Conservation (phyloP, 1,140 invertebrate genomes). For the Drosophila nasuta region DNA sequence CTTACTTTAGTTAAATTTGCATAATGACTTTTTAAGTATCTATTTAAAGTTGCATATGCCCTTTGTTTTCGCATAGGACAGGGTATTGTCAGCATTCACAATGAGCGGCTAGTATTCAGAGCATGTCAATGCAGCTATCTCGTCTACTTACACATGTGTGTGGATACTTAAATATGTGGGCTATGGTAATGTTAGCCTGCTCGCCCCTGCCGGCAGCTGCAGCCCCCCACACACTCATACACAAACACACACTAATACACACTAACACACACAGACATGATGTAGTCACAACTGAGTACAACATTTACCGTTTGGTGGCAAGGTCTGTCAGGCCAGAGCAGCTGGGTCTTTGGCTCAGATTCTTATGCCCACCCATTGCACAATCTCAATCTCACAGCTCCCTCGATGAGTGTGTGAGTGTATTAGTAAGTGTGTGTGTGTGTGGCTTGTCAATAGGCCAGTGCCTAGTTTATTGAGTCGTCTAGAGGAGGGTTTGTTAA, state of each 20-base stretch:
- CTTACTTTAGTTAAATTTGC: too few species aligned
- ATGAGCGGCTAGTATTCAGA: slow-evolving; percentile 66
- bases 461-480: slow-evolving; percentile 77
- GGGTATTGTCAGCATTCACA: slow-evolving; percentile 49
- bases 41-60: background rate
- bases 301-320: slow-evolving; percentile 74
- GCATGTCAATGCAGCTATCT: slow-evolving; percentile 73
- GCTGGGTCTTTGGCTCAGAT: slow-evolving; percentile 72
- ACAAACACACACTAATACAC: background rate
- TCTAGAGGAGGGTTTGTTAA: slow-evolving; percentile 67
- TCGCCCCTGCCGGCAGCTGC: slow-evolving; percentile 33
- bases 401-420: slow-evolving; percentile 12
- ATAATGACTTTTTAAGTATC: too few species aligned
- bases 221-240: slow-evolving; percentile 7
- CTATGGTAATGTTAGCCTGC: slow-evolving; percentile 71
- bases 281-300: slow-evolving; percentile 43
- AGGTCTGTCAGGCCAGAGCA: slow-evolving; percentile 66
- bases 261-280: slow-evolving; percentile 26
- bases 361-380: slow-evolving; percentile 76
- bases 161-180: slow-evolving; percentile 45
- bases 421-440: slow-evolving; percentile 27
- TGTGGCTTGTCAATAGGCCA: slow-evolving; percentile 69
- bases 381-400: slow-evolving; percentile 61
- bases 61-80: background rate
- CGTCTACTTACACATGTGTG: slow-evolving; percentile 35